These are phyloP conservation scores for Poecilia velifera DNA, from an alignment of 2,797 vertebrate species.

Conservation along the genomic window DNA sequence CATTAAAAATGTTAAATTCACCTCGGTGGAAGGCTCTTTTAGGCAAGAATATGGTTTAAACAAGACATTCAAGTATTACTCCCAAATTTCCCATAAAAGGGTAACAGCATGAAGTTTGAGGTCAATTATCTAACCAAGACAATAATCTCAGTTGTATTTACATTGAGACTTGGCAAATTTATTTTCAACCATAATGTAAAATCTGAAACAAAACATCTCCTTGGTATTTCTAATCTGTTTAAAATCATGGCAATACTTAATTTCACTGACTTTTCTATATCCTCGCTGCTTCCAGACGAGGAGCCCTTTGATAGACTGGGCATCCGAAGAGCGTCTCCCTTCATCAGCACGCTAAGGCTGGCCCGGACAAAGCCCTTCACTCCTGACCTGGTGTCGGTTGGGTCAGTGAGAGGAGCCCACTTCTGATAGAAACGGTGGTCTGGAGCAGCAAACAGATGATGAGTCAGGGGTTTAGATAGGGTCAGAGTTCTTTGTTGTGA, in stretches of 20 bases:
- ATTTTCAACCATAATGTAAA: background rate
- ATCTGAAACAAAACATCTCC: background rate
- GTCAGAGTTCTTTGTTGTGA: background rate
- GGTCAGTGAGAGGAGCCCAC: conserved; percentile 93
- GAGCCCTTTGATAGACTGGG: conserved; percentile 67
- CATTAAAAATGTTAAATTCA: background rate
- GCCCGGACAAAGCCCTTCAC: conserved; percentile 94
- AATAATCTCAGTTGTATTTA: background rate
- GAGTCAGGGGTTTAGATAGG: background rate
- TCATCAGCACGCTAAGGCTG: conserved; percentile 85
- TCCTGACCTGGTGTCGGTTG: conserved; percentile 87
- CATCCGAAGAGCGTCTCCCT: conserved; percentile 81
- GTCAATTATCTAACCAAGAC: background rate
- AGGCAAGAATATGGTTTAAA: background rate
- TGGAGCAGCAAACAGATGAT: conserved; percentile 56
- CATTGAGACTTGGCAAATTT: background rate
- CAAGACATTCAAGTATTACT: background rate
- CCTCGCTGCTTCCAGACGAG: conserved; percentile 75
- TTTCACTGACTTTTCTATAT: conserved; percentile 88
- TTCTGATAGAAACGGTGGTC: conserved; percentile 94
- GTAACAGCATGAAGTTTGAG: background rate
- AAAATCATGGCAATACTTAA: background rate
- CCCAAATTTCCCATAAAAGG: background rate
- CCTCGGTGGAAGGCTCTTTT: background rate
- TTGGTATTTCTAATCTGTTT: background rate